These are phyloP conservation scores for Orchesella cincta DNA, from an alignment of 1,140 invertebrate species.

Conservation along the genomic window DNA sequence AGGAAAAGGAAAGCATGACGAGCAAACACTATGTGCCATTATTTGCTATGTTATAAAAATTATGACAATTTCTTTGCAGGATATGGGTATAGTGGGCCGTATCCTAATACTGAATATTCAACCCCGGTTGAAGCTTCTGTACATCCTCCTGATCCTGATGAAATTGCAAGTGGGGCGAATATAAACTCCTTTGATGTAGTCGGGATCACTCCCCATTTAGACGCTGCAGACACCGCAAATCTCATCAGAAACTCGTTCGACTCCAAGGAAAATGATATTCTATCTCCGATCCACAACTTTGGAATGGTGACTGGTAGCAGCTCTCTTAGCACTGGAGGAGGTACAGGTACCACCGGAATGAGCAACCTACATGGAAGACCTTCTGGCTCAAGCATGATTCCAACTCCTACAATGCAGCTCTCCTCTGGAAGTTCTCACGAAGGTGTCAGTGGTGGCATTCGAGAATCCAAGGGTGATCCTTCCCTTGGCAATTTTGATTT, in stretches of 20 bases:
- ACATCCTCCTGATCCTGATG: too few relatives aligned
- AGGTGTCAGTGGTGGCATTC: not conserved
- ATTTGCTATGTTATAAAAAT: too few relatives aligned
- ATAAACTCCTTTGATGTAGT: not conserved
- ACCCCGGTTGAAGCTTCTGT: conserved; percentile 6
- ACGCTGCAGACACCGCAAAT: conserved; percentile 28
- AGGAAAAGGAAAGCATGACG: too few relatives aligned
- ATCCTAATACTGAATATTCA: conserved; percentile 40
- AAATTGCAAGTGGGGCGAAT: too few relatives aligned
- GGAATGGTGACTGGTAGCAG: too few relatives aligned
- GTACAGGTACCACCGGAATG: too few relatives aligned
- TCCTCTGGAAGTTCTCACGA: not conserved
- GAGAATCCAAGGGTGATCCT: not conserved
- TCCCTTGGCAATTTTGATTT: conserved; percentile 34
- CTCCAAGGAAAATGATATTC: conserved; percentile 3
- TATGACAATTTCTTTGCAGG: conserved; percentile 17
- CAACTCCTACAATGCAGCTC: too few relatives aligned
- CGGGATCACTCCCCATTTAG: not conserved
- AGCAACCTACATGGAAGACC: too few relatives aligned
- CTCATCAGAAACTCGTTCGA: conserved; percentile 1
- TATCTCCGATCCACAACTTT: too few relatives aligned
- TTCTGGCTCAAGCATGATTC: not conserved
- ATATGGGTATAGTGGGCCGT: conserved; percentile 36
- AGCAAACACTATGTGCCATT: too few relatives aligned
- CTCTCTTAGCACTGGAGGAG: too few relatives aligned